These are phyloP conservation scores for Bettongia penicillata DNA, from an alignment of 2,113 vertebrate genomes.

Conservation along the genomic window DNA sequence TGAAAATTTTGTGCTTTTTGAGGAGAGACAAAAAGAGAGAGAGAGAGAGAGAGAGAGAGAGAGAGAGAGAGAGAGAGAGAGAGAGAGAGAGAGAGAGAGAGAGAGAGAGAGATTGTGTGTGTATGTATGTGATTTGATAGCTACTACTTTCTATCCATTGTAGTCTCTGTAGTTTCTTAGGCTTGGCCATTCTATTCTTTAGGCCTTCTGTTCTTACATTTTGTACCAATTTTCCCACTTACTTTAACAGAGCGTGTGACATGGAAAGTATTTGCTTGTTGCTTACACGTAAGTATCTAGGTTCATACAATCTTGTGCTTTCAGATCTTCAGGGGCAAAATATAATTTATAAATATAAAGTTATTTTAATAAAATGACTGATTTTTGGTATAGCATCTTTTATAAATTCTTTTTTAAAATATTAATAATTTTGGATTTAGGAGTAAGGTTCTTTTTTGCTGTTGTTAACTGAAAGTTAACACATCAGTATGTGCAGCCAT, in stretches of 20 bases:
- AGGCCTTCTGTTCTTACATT: neutral
- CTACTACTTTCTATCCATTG: neutral
- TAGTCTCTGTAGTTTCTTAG: neutral
- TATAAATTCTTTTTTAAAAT: neutral
- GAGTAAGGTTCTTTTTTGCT: neutral
- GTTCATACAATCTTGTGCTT: neutral
- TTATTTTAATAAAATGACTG: neutral
- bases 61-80: too few species aligned
- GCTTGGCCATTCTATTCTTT: neutral
- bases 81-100: too few species aligned
- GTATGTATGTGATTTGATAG: neutral
- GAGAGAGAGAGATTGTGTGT: neutral
- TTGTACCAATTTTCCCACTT: neutral
- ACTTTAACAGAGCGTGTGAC: neutral
- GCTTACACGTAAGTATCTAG: neutral
- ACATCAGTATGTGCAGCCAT: conserved; percentile 1
- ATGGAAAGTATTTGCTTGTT: neutral
- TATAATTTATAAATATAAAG: neutral
- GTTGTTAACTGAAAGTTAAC: neutral
- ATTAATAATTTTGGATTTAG: conserved; percentile 1
- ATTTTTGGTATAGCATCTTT: neutral
- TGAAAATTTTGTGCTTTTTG: neutral
- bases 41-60: too few species aligned
- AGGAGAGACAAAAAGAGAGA: too few species aligned
- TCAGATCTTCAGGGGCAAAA: neutral